These are phyloP conservation scores for Eulithis testata DNA, from an alignment of 2,888 invertebrate genomes.

Conservation along the genomic window DNA sequence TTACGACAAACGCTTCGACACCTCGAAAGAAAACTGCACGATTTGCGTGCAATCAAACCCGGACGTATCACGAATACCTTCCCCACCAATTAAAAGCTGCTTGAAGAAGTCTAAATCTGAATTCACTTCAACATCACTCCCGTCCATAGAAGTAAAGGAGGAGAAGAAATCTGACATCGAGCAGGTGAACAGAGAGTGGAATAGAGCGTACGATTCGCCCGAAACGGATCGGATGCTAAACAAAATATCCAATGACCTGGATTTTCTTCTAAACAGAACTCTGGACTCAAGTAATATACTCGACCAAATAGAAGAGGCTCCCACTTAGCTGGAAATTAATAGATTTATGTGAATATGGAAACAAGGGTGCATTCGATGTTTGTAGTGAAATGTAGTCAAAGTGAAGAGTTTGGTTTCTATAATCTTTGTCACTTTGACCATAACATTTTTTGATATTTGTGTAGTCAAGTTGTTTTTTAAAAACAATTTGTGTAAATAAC, in stretches of 20 bases:
- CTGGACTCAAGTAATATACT: constrained; percentile 61
- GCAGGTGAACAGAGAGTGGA: constrained; percentile 71
- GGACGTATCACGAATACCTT: constrained; percentile 68
- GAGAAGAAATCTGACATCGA: constrained; percentile 67
- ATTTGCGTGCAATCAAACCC: constrained; percentile 75
- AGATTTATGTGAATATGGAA: constrained; percentile 54
- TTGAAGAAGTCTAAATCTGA: constrained; percentile 68
- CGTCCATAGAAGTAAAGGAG: constrained; percentile 66
- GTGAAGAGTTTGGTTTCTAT: constrained; percentile 2
- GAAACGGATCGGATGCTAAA: constrained; percentile 88
- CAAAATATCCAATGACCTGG: constrained; percentile 92
- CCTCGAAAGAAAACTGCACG: constrained; percentile 68
- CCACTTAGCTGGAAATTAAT: constrained; percentile 59
- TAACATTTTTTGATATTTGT: constrained; percentile 39
- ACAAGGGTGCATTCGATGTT: constrained; percentile 59
- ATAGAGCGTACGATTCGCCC: constrained; percentile 67
- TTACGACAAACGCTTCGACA: constrained; percentile 64
- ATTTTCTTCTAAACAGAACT: constrained; percentile 90
- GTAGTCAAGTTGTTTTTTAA: constrained; percentile 31
- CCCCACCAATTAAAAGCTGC: constrained; percentile 78
- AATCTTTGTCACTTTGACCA: constrained; percentile 4
- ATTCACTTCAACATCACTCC: constrained; percentile 67
- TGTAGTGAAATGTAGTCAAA: constrained; percentile 13
- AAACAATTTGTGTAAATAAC: constrained; percentile 25
- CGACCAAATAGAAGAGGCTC: constrained; percentile 72